Evolutionary conservation across 2,797 vertebrate species (phyloP).

Genomic region (Australoheros facetus): DNA sequence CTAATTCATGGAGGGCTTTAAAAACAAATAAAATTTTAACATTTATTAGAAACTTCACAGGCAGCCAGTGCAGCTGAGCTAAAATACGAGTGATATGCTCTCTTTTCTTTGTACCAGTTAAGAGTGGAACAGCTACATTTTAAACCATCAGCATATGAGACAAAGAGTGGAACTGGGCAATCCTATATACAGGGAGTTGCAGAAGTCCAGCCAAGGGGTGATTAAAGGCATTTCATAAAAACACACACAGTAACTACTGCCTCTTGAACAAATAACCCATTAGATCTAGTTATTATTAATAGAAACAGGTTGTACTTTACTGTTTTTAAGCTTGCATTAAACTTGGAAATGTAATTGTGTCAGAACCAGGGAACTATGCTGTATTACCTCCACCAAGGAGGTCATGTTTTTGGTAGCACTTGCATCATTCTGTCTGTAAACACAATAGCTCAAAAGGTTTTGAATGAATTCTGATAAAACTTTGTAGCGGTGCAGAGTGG

Average conservation of each 20-base stretch:
- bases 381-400: background rate
- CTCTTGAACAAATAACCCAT: constrained; percentile 8
- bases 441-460: too few species aligned
- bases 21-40: background rate
- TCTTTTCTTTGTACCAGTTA: background rate
- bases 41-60: background rate
- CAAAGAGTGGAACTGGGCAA: background rate
- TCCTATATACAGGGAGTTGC: background rate
- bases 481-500: too few species aligned
- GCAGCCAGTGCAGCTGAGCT: background rate
- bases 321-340: constrained; percentile 14
- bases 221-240: background rate
- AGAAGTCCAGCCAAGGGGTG: background rate
- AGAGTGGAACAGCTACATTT: background rate
- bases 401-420: too few species aligned
- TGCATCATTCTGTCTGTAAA: too few species aligned
- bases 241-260: background rate
- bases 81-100: background rate
- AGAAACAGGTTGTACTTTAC: background rate
- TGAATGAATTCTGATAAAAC: too few species aligned
- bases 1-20: background rate
- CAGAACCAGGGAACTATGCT: background rate
- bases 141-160: background rate
- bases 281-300: background rate
- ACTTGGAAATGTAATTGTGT: constrained; percentile 5